phyloP scores from a whole-genome alignment of 1,140 invertebrate genomes.

The Drosophila lacteicornis region DNA sequence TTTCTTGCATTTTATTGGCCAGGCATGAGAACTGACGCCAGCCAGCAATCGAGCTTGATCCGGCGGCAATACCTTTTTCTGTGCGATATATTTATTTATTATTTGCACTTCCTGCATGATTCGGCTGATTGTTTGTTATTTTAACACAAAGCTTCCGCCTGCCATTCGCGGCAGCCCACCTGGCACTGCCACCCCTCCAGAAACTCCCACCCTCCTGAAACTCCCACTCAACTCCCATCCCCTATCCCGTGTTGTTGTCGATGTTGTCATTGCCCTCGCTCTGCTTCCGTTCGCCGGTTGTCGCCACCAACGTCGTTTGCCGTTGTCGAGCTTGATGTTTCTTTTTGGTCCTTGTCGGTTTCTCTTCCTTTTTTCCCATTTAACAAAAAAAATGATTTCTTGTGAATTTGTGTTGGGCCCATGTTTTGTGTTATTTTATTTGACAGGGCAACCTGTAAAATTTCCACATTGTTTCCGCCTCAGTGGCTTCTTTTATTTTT shows the following conservation, averaged over 20 bases:
- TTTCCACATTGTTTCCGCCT: constrained; percentile 71
- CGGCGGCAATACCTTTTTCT: constrained; percentile 34
- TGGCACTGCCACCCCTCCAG: neutral
- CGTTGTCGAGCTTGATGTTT: constrained; percentile 64
- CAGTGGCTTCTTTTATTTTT: constrained; percentile 68
- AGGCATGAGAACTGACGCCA: constrained; percentile 43
- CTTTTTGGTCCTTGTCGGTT: constrained; percentile 40
- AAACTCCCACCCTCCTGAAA: neutral
- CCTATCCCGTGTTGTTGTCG: constrained; percentile 1
- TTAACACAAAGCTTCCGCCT: constrained; percentile 80
- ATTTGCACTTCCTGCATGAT: constrained; percentile 83
- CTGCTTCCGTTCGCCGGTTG: constrained; percentile 73
- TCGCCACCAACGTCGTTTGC: constrained; percentile 57
- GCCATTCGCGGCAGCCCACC: constrained; percentile 35
- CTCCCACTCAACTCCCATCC: neutral
- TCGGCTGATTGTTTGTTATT: constrained; percentile 83
- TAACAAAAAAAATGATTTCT: constrained; percentile 50
- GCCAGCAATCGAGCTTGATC: constrained; percentile 37
- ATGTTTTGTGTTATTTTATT: constrained; percentile 70
- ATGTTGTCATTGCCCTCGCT: constrained; percentile 54
- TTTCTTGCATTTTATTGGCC: constrained; percentile 26
- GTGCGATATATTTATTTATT: constrained; percentile 81
- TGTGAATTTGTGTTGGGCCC: constrained; percentile 47
- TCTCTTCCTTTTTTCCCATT: constrained; percentile 14
- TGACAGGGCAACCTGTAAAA: constrained; percentile 71